Evolutionary conservation across 2,888 invertebrate species (phyloP), one percentile per base, ranked within the genome.

Genomic region (Aporophyla lueneburgensis): DNA sequence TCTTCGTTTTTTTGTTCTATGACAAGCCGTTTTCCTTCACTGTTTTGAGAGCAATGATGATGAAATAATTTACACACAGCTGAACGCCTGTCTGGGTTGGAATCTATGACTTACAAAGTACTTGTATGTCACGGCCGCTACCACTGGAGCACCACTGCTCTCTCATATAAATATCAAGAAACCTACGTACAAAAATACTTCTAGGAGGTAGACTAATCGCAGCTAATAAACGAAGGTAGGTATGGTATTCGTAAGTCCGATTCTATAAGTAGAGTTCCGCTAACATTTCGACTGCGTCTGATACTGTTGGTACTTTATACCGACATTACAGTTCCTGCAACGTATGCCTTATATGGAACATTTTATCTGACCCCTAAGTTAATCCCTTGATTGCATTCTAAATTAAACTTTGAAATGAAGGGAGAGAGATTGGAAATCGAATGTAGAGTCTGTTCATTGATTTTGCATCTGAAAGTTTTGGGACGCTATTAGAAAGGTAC

Each of bases 341-440:
- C 87, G 76, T 72, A 75, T 76, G 71, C 89, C 88, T 79, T 89
- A 75, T 88, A 89, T 49, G 89, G 87, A 78, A 69, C 84, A 88
- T 88, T 90, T 89, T 85, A 89, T 90, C 83, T 88, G 85, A 87
- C 84, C 84, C 83, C 67, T 74, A 76, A 78, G 78, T 74, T 83
- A 78, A 78, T 86, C 71, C 68, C 24, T 54, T 21, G 21, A 24
- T 40, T 70, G 19, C 46, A 78, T 62, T 40, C 54, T 12, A 66
- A 65, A 59, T 68, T 70, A 5, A 62, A 71, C 63, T 33, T 21
- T 78, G 56, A 21, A 4, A 6, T 24, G 21, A n/a, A 33, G 0
- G 0, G 0, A 0, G 4, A 1, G 70, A 59, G 51, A 43, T 61
- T 65, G 1, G 12, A 74, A 67, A 1, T 78, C 1, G 27, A 54